Conservation (phyloP, 1,140 invertebrate species). For the Calliopsis andreniformis region DNA sequence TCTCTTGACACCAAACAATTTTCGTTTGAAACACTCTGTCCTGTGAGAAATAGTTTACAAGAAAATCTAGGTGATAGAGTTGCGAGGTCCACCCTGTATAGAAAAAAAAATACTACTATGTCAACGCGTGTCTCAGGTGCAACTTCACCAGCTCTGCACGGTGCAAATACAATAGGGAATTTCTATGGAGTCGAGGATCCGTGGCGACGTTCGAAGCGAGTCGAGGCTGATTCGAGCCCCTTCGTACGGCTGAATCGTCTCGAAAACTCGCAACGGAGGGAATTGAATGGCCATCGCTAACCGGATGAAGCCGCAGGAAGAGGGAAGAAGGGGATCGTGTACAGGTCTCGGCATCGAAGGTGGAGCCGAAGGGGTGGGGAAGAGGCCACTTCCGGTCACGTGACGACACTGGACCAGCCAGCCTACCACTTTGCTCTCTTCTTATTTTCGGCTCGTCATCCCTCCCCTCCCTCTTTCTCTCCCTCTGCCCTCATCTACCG, state of each 20-base stretch:
- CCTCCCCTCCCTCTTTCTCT: conserved; percentile 45
- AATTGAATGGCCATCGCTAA: conserved; percentile 50
- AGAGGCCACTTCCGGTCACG: conserved; percentile 80
- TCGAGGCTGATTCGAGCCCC: too few relatives aligned
- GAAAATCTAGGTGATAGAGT: too few relatives aligned
- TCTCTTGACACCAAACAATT: too few relatives aligned
- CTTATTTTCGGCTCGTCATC: conserved; percentile 80
- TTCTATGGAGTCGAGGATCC: too few relatives aligned
- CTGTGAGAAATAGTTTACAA: too few relatives aligned
- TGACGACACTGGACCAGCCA: conserved; percentile 77
- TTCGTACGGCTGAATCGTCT: conserved; percentile 16
- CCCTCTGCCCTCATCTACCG: conserved; percentile 49
- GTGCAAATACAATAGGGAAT: too few relatives aligned
- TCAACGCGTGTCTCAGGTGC: too few relatives aligned
- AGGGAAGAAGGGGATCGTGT: background rate
- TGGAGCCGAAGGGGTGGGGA: conserved; percentile 43
- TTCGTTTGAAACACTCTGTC: too few relatives aligned
- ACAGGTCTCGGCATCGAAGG: conserved; percentile 46
- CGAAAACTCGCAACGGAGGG: conserved; percentile 30
- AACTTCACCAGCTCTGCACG: too few relatives aligned
- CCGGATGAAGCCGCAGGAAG: conserved; percentile 28
- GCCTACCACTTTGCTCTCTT: conserved; percentile 81
- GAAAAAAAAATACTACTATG: too few relatives aligned
- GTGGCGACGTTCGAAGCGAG: too few relatives aligned
- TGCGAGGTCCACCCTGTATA: too few relatives aligned